phyloP scores from a whole-genome alignment of 2,113 vertebrate genomes.

The Urocolius indicus region DNA sequence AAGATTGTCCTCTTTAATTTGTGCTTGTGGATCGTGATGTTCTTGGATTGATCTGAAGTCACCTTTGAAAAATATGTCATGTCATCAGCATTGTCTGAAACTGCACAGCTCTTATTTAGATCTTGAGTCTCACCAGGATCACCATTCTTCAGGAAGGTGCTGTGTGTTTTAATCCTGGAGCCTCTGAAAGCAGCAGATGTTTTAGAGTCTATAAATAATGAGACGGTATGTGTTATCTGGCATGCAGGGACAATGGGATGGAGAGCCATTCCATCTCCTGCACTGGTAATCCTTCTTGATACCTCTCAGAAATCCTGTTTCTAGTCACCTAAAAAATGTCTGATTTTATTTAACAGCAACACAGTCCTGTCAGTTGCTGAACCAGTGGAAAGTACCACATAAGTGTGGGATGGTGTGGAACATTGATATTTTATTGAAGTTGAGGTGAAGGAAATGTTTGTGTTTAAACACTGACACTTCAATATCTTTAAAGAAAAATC shows the following conservation, averaged over 20 bases:
- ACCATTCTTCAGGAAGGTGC: background rate
- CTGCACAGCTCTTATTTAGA: background rate
- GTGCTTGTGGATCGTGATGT: background rate
- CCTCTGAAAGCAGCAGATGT: background rate
- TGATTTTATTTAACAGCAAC: background rate
- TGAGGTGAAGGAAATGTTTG: background rate
- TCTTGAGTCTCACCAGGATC: background rate
- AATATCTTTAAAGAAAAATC: background rate
- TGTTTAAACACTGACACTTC: background rate
- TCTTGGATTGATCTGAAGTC: slow-evolving; percentile 2
- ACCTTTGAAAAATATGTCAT: background rate
- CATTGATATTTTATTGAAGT: background rate
- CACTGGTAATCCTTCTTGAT: background rate
- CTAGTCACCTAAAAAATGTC: background rate
- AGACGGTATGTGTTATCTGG: background rate
- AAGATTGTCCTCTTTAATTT: background rate
- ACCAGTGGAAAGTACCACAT: background rate
- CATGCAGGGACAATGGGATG: background rate
- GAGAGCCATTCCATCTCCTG: background rate
- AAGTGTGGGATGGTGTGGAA: background rate
- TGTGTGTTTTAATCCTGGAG: background rate
- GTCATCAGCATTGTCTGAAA: background rate
- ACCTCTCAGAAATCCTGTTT: background rate
- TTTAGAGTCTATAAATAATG: background rate
- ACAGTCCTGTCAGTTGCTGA: background rate